phyloP scores from a whole-genome alignment of 2,113 vertebrate genomes.

The Gasterosteus nipponicus region DNA sequence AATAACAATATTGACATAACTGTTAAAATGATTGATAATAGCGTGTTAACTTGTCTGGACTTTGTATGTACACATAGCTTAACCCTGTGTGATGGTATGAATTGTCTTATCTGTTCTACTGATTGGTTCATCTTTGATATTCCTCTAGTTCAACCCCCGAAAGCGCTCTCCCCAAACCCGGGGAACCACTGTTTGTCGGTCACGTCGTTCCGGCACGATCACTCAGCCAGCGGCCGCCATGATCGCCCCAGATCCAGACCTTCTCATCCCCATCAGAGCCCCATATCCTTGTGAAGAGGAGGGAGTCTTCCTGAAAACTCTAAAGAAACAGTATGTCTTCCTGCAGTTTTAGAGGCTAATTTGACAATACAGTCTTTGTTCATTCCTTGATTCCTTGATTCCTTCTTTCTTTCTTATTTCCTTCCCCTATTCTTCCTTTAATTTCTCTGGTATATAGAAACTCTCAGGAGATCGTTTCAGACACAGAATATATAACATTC shows the following conservation, averaged over 20 bases:
- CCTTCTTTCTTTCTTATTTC: neutral
- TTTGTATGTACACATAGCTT: neutral
- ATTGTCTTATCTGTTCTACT: neutral
- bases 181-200: conserved; percentile 62
- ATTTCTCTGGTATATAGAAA: conserved; percentile 67
- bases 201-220: conserved; percentile 64
- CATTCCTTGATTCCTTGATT: conserved; percentile 1
- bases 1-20: no score
- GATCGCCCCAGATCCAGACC: conserved; percentile 75
- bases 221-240: conserved; percentile 53
- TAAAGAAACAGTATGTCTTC: conserved; percentile 78
- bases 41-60: no score
- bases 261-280: conserved; percentile 75
- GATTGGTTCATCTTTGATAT: conserved; percentile 28
- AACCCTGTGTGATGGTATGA: neutral
- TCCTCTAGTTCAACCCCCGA: conserved; percentile 65
- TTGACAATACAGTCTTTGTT: neutral
- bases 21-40: no score
- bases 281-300: conserved; percentile 70
- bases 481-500: conserved; percentile 67
- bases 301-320: conserved; percentile 77
- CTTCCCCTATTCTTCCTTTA: conserved; percentile 11
- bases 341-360: neutral
- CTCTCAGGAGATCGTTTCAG: conserved; percentile 69
- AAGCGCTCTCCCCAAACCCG: conserved; percentile 76